Conservation (phyloP, 2,113 vertebrate species). For the Podarcis raffonei region DNA sequence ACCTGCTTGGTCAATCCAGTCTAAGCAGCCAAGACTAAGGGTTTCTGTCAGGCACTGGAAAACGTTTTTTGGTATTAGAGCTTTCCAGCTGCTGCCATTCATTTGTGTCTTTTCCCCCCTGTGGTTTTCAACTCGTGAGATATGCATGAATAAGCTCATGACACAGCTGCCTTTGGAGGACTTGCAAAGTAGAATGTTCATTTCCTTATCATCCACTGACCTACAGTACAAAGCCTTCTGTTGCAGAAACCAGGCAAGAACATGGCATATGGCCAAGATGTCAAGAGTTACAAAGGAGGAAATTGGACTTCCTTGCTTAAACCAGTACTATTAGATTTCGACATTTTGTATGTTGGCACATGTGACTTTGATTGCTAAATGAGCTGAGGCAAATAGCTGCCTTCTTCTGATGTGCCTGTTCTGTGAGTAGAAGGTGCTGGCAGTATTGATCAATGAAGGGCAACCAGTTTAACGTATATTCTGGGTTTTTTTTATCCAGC, state of each 20-base stretch:
- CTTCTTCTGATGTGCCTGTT: conserved; percentile 57
- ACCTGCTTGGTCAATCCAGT: conserved; percentile 14
- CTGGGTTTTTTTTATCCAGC: conserved; percentile 21
- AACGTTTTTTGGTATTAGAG: conserved; percentile 44
- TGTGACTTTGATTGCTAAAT: conserved; percentile 47
- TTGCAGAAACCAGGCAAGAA: conserved; percentile 70
- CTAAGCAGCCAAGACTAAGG: conserved; percentile 28
- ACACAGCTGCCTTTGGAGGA: conserved; percentile 68
- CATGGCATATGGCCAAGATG: conserved; percentile 73
- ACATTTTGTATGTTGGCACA: conserved; percentile 58
- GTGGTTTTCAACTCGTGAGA: conserved; percentile 61
- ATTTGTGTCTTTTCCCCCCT: conserved; percentile 28
- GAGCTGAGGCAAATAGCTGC: conserved; percentile 47
- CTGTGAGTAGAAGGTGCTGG: conserved; percentile 32
- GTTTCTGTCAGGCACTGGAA: conserved; percentile 42
- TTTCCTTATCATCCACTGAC: conserved; percentile 72
- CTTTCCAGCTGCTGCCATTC: conserved; percentile 53
- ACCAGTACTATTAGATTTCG: conserved; percentile 74
- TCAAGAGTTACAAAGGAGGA: conserved; percentile 79
- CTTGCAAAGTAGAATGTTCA: conserved; percentile 12
- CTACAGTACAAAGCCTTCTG: conserved; percentile 70
- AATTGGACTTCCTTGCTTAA: conserved; percentile 78
- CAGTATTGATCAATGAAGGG: conserved; percentile 50
- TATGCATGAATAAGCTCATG: conserved; percentile 68
- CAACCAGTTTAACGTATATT: conserved; percentile 46